Base-by-base conservation (phyloP, 1,140 invertebrate genomes). In the Drosophila ficusphila region DNA sequence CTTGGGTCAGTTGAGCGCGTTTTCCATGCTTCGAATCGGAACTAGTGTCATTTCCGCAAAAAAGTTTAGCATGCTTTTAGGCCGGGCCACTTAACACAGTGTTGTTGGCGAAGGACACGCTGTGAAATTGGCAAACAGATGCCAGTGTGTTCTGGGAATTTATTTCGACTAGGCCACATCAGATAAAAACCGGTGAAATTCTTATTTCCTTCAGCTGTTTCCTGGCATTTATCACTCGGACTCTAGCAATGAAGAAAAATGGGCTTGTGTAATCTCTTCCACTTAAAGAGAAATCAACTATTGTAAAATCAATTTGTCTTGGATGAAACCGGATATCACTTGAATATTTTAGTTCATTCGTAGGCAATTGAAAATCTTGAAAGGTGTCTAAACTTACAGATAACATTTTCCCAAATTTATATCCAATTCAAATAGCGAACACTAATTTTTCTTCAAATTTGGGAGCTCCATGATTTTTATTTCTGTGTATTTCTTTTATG, bases 51-150 rank as follows among this genome's bases (percentile, higher is more conserved):
- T 86, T 86, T 86, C 82, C 82, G 76, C 72, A 71, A 64, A 39
- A 85, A 74, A 86, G 81, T 88, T 86, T 88, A 81, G 51, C 58
- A 77, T 88, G 81, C 82, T 86, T 81, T 86, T 86, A 81, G 81
- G 76, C 72, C 49, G 27, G 72, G 44, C 76, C 76, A 76, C 82
- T 86, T 83, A 76, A 65, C 79, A 75, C 64, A 78, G 57, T 48
- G 25, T 65, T 44, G 27, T 42, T 44, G 52, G 18, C 9, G 18
- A 44, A 16, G 41, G 57, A 48, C 42, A 42, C 33, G 46, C 62
- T 58, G 41, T 48, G 53, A 76, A 57, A 51, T 58, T 62, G 44
- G 54, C 46, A 39, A 75, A 62, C 67, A 71, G 62, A 49, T 70
- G 47, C 54, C 69, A 14, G 14, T 47, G 31, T 52, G 60, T 85